Conservation (phyloP, 2,888 invertebrate species). For the Halocaridina rubra region DNA sequence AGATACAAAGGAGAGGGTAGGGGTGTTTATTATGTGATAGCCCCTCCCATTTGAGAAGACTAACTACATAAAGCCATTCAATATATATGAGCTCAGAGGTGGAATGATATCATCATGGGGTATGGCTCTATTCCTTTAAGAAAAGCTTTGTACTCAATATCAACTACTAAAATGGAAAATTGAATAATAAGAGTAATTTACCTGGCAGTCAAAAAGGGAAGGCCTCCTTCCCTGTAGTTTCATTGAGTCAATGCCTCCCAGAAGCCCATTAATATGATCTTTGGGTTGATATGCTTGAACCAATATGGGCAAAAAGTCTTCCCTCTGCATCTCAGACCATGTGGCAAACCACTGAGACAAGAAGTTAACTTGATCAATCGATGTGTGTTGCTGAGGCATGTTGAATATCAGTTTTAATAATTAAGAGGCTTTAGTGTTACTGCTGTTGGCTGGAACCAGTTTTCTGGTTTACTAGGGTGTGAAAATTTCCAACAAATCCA, state of each 20-base stretch:
- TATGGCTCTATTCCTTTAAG: too few species aligned
- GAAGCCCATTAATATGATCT: slow-evolving; percentile 80
- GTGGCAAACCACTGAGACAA: slow-evolving; percentile 88
- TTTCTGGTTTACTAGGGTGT: slow-evolving; percentile 21
- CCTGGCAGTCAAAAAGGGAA: slow-evolving; percentile 73
- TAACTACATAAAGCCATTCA: too few species aligned
- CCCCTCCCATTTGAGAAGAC: too few species aligned
- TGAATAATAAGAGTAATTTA: neutral
- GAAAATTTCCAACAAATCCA: slow-evolving; percentile 46
- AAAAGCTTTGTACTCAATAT: too few species aligned
- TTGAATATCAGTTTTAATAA: too few species aligned
- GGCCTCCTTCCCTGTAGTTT: slow-evolving; percentile 75
- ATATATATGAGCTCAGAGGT: too few species aligned
- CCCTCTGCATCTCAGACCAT: slow-evolving; percentile 88
- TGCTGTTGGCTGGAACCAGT: too few species aligned
- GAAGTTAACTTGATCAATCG: slow-evolving; percentile 77
- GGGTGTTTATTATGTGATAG: too few species aligned
- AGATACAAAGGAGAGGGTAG: too few species aligned
- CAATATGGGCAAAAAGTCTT: slow-evolving; percentile 83
- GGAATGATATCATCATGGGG: too few species aligned
- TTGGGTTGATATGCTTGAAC: slow-evolving; percentile 76
- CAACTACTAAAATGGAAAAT: neutral
- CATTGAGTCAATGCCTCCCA: slow-evolving; percentile 76
- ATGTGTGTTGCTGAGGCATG: slow-evolving; percentile 54
- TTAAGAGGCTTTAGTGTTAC: too few species aligned